Evolutionary conservation across 1,140 invertebrate species (phyloP).

Genomic region (Ceratosolen fusciceps): DNA sequence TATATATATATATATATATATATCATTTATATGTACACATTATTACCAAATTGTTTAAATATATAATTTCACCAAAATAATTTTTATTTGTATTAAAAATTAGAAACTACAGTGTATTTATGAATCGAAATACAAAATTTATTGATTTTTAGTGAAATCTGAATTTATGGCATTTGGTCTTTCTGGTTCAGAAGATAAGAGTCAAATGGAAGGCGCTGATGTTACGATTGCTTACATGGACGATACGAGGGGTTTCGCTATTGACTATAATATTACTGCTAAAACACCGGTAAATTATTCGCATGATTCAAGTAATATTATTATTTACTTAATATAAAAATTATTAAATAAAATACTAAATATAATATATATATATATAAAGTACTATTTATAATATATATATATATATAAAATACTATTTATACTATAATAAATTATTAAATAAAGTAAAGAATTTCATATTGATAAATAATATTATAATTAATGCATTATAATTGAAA

Average conservation of each 20-base stretch:
- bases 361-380: neutral
- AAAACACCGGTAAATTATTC: constrained; percentile 79
- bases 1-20: too few species aligned
- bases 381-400: neutral
- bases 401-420: neutral
- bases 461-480: neutral
- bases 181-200: constrained; percentile 79
- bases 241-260: constrained; percentile 79
- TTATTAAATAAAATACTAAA: neutral
- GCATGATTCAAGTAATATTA: neutral
- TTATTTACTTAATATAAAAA: neutral
- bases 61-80: neutral
- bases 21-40: too few species aligned
- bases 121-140: neutral
- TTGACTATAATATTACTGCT: constrained; percentile 90
- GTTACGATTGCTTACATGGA: constrained; percentile 85
- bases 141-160: constrained; percentile 72
- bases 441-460: too few species aligned
- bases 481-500: too few species aligned
- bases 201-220: constrained; percentile 90
- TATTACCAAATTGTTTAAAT: too few species aligned
- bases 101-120: too few species aligned
- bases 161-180: constrained; percentile 92
- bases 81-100: too few species aligned
- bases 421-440: neutral